Evolutionary conservation across 2,113 vertebrate species (phyloP), one percentile per base, ranked within the genome.

Genomic region (Oncorhynchus clarkii): DNA sequence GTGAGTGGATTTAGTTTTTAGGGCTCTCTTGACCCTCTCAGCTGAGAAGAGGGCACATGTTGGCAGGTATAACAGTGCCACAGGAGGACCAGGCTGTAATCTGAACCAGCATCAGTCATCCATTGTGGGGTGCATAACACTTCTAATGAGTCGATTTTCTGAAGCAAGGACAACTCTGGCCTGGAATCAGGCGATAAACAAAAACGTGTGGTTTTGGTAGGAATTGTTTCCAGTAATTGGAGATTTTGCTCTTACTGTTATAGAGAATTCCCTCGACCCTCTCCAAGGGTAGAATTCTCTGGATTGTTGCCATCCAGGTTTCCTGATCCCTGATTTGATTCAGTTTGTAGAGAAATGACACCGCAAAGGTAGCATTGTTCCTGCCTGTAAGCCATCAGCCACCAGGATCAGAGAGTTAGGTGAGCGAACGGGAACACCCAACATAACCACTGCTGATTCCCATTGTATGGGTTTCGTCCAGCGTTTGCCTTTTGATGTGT

Each of bases 61-160:
- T 22, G 59, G 59, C 59, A 22, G 59, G n/a, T n/a, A 26, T 4
- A n/a, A 29, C 71, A 67, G 62, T n/a, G 59, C 24, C 11, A 14
- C 16, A 73, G 67, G 18, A 70, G 59, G 69, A 68, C 31, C 11
- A 49, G 13, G 65, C 16, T 67, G 49, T 78, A 76, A 78, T 60
- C 34, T 54, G 22, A 70, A 48, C 18, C 62, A 29, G 16, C 31
- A 24, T 68, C 26, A 68, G 27, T 22, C 67, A 26, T 62, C 70
- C 26, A 71, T 70, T 70, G 39, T 73, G 26, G 22, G 54, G 70
- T 64, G 48, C 57, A 14, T 68, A 79, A 70, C 65, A 39, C 69
- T 62, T 70, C 29, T 66, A 75, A 62, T 49, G 64, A 72, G 68
- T 75, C 26, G 0, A 16, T 51, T 78, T 72, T 78, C 62, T 49